Base-by-base conservation (phyloP, 2,113 vertebrate species). In the Alectura lathami region DNA sequence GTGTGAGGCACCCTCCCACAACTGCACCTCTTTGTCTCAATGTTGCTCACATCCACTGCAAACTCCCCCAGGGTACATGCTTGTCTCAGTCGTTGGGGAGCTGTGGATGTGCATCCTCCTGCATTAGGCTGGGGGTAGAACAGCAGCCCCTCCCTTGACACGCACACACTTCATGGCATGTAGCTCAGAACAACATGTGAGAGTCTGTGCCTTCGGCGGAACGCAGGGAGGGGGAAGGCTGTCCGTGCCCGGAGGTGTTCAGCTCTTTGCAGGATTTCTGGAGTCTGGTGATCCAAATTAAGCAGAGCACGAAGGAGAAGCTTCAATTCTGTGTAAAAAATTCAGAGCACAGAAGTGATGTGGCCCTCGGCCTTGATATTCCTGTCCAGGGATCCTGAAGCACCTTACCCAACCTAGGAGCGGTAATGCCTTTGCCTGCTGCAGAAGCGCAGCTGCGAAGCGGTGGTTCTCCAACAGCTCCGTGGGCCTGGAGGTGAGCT, bases 201-300 rank as follows among this genome's bases (percentile, higher is more conserved):
- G 63, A 30, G 4, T 21, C 57, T 36, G 53, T 15, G 45, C 64
- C 42, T 26, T 13, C 45, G 36, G 22, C 13, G 53, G 32, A n/a
- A 45, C 78, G 40, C 53, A 45, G 45, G 64, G 56, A 88, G 40
- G 23, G 21, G 29, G 62, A 89, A 42, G 21, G 30, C 43, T 53
- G 47, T 21, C 60, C 32, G 30, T 66, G 17, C 38, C 27, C 72
- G 82, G 59, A n/a, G 73, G 10, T 1, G 1, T 20, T 91, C 1
- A 2, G 20, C 17, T 29, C 3, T 0, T 9, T 42, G 79, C 0
- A 8, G 70, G 38, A 4, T 4, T 56, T 13, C 54, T 77, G 54
- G 42, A 32, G 17, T 10, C 47, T 50, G 59, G 20, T 42, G 56
- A 32, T 13, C 60, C 70, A 21, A 3, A 0, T 1, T 38, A 11